These are phyloP conservation scores for Amia ocellicauda DNA, from an alignment of 2,113 vertebrate species.

Conservation along the genomic window DNA sequence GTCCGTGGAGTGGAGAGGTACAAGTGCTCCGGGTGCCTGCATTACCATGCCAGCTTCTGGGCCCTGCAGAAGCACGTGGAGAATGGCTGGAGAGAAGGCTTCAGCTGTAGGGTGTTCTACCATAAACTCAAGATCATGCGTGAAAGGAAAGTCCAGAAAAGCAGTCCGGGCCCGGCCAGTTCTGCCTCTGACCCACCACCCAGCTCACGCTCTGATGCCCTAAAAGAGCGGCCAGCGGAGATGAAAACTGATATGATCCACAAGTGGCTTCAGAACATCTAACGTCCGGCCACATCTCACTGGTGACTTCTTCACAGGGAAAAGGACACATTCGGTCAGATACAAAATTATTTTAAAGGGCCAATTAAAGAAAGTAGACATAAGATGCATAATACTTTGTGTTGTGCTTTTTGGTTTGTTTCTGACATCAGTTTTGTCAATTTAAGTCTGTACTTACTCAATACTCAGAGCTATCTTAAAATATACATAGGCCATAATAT, in stretches of 20 bases:
- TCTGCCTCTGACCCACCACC: background rate
- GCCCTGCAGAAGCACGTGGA: constrained; percentile 23
- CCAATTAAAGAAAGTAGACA: too few relatives aligned
- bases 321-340: background rate
- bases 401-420: too few relatives aligned
- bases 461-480: too few relatives aligned
- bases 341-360: too few relatives aligned
- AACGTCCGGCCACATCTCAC: background rate
- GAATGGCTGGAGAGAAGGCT: constrained; percentile 28
- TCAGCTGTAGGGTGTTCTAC: constrained; percentile 35
- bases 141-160: background rate
- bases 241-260: constrained; percentile 29
- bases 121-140: constrained; percentile 25
- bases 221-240: background rate
- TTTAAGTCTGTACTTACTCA: too few relatives aligned
- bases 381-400: too few relatives aligned
- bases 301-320: background rate
- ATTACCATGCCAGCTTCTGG: constrained; percentile 15
- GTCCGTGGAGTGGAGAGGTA: constrained; percentile 29
- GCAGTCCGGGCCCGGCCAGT: background rate
- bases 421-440: too few relatives aligned
- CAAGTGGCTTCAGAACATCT: constrained; percentile 22
- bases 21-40: constrained; percentile 29
- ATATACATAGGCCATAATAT: too few relatives aligned
- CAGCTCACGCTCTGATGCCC: background rate